Base-by-base conservation (phyloP, 2,797 vertebrate genomes). In the Pagetopsis macropterus region DNA sequence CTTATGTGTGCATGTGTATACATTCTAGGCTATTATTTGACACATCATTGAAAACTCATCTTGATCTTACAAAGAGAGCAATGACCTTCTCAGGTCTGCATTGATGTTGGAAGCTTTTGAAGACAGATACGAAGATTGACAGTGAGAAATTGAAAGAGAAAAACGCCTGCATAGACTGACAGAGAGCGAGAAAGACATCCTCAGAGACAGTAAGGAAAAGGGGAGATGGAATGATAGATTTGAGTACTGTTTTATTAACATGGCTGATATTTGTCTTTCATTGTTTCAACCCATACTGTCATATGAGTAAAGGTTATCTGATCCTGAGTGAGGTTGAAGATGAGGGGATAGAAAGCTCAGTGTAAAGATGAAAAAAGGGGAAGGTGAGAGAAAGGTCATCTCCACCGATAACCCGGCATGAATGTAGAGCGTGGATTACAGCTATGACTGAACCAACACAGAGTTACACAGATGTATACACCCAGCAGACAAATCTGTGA, bases 241-340 rank as follows among this genome's bases (percentile, higher is more conserved):
- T 64, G 68, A 85, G 79, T 44, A 54, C 76, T 70, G 66, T 82
- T 71, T 84, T 81, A 70, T 82, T 85, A 75, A 60, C 77, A n/a
- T 11, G 33, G 73, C 76, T 79, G 83, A 85, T 89, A 83, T 91
- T 89, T 90, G 74, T 83, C 84, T 90, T 87, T 83, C 61, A 76
- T 51, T 82, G 82, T 86, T 84, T 82, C 78, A 70, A 57, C 67
- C 16, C 27, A 27, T 44, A 1, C 81, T 75, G 83, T 87, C 85
- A 76, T 68, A 67, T 54, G 67, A 72, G 81, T 84, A 86, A 90
- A 92, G 89, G 87, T 90, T 85, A 90, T 84, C 76, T 73, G 79
- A 82, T 56, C 81, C 65, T 63, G 58, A 70, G 77, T 14, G 55
- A 64, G 62, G 66, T 57, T 57, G 37, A 62, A 62, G 78, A 78